phyloP scores from a whole-genome alignment of 2,888 invertebrate species.

The Andrena chrysosceles region DNA sequence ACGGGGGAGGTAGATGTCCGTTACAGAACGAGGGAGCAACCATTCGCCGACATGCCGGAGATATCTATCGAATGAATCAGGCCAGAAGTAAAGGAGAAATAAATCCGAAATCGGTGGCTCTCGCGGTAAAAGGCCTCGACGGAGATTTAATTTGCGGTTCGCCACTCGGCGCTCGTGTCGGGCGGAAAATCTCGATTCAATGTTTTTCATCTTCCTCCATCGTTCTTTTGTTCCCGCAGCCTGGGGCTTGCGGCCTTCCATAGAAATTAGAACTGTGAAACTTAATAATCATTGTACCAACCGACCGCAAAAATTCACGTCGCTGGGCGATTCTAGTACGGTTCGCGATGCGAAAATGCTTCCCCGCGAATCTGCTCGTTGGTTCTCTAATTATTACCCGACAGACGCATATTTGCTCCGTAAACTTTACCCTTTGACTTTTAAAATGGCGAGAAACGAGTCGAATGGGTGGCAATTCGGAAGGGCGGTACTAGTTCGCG shows the following conservation, averaged over 20 bases:
- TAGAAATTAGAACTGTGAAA: conserved; percentile 26
- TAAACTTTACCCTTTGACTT: neutral
- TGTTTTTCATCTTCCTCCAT: conserved; percentile 44
- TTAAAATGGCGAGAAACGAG: neutral
- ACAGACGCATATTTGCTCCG: neutral
- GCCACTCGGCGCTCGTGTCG: conserved; percentile 36
- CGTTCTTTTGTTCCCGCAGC: neutral
- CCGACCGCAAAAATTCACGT: neutral
- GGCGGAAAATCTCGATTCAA: conserved; percentile 51
- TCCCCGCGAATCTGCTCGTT: neutral
- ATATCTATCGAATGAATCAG: conserved; percentile 35
- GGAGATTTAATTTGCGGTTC: conserved; percentile 64
- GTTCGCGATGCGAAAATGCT: neutral
- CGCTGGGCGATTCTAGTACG: no score
- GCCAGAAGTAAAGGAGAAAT: conserved; percentile 42
- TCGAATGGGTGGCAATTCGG: neutral
- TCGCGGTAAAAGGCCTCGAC: conserved; percentile 45
- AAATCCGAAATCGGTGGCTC: conserved; percentile 24
- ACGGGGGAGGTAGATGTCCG: neutral
- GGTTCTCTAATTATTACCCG: neutral
- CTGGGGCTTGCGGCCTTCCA: neutral
- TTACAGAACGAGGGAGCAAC: neutral
- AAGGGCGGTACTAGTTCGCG: neutral
- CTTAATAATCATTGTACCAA: conserved; percentile 16
- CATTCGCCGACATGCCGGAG: neutral